Evolutionary conservation across 1,140 invertebrate genomes (phyloP), one percentile per base, ranked within the genome.

Genomic region (Pentalonia nigronervosa): DNA sequence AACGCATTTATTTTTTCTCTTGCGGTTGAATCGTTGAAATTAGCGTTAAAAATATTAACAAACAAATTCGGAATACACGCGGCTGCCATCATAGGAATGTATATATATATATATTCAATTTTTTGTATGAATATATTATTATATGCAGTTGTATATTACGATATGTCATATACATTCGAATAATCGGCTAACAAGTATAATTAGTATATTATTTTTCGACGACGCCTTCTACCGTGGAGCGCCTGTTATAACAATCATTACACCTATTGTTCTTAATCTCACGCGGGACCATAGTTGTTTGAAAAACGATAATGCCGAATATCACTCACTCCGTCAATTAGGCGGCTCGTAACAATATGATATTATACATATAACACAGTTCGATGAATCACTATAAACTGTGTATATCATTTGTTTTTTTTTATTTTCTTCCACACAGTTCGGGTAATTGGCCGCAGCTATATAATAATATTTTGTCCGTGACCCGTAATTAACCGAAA

Each of bases 321-420:
- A 89, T 89, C 88, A 56, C 34, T 89, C 88, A 89, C 30, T 56
- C 36, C 88, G 88, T 89, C 88, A 89, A 89, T 56, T 89, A 89
- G 60, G n/a, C n/a, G 34, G 3, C 53, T 53, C 50, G 50, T 23
- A 53, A 47, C 83, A 50, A 50, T 50, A 50, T 50, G 25, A 53
- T n/a, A 53, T n/a, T 87, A 87, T 25, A 48, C 21, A 48, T 34
- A 30, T 11, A 88, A 89, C 48, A 89, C 88, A 56, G 50, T 56
- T 89, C 48, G 88, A 89, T 56, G 88, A 56, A 89, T 89, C 88
- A 56, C 50, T 89, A 76, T 76, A 89, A 53, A 89, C 88, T 11
- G 56, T 56, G 60, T n/a, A 76, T 76, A 76, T 76, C 60, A 76
- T 76, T 76, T 76, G n/a, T 76, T 76, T 76, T 21, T 76, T 21